These are phyloP conservation scores for Xiphorhynchus elegans DNA, from an alignment of 2,113 vertebrate species.

Conservation along the genomic window DNA sequence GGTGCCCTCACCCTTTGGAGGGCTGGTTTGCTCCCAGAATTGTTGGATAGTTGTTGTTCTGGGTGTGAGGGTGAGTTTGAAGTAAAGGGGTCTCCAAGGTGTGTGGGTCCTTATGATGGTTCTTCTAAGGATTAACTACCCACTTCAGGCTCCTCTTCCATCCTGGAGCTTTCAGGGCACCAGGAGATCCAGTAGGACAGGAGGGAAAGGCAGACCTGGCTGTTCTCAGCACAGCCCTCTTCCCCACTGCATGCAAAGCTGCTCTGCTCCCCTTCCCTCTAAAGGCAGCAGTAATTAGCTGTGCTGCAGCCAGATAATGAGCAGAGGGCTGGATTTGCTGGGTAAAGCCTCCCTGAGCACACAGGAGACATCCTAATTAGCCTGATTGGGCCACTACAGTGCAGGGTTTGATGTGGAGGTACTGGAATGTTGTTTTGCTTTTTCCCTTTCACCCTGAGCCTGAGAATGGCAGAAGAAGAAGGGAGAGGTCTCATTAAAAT, in stretches of 20 bases:
- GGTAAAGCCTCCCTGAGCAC: slow-evolving; percentile 7
- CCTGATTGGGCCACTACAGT: slow-evolving; percentile 30
- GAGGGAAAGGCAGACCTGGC: background rate
- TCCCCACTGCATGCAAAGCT: background rate
- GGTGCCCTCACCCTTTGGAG: background rate
- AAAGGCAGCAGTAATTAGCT: slow-evolving; percentile 13
- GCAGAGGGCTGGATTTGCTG: background rate
- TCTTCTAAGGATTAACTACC: background rate
- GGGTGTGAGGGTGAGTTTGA: background rate
- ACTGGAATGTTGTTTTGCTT: slow-evolving; percentile 25
- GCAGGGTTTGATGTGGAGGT: slow-evolving; percentile 15
- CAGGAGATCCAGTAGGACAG: background rate
- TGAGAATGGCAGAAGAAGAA: background rate
- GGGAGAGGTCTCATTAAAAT: slow-evolving; percentile 32
- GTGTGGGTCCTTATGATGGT: background rate
- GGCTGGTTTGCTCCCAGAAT: background rate
- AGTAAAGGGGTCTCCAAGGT: background rate
- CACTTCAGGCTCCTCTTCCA: background rate
- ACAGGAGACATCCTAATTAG: slow-evolving; percentile 50
- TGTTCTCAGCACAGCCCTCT: background rate
- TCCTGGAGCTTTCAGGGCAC: background rate
- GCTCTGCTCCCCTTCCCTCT: background rate
- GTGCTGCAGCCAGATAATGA: background rate
- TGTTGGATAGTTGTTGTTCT: background rate
- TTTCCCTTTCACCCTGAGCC: background rate